A percentile compares a stretch with the other conserved stretches of the same genome.
These are phyloP conservation scores for Pomacea maculata DNA, from an alignment of 1,140 invertebrate species.

Conservation along the genomic window DNA sequence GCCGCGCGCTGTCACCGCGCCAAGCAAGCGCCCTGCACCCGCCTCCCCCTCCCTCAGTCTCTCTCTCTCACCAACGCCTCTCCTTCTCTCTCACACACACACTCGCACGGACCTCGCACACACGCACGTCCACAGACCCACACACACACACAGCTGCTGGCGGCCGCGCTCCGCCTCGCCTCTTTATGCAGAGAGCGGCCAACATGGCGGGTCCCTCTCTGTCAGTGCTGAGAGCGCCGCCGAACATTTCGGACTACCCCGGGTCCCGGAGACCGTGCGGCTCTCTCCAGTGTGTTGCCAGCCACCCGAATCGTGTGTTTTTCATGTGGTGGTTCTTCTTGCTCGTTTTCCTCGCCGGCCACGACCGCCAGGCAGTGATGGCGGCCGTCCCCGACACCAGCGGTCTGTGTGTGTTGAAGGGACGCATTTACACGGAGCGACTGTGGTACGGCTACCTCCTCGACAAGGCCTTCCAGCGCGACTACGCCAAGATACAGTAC, in stretches of 20 bases:
- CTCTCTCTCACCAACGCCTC: too few relatives aligned
- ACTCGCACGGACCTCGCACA: not conserved
- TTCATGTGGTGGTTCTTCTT: constrained; percentile 14
- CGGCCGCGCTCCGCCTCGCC: not conserved
- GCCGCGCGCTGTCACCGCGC: too few relatives aligned
- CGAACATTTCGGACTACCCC: not conserved
- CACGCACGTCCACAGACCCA: not conserved
- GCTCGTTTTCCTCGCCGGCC: not conserved
- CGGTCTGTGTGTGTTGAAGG: constrained; percentile 6
- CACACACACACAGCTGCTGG: not conserved
- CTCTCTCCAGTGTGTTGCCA: not conserved
- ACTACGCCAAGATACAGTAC: constrained; percentile 55
- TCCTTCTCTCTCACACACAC: not conserved
- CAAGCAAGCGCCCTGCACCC: too few relatives aligned
- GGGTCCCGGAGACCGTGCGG: not conserved
- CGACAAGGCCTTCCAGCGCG: constrained; percentile 53
- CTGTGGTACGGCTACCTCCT: constrained; percentile 58
- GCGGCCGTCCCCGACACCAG: too few relatives aligned
- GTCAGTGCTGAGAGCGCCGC: not conserved
- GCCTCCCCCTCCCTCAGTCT: too few relatives aligned
- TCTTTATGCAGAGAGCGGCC: constrained; percentile 12
- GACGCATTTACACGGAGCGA: constrained; percentile 11
- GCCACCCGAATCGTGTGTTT: not conserved
- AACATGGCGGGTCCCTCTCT: constrained; percentile 13
- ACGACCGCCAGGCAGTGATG: not conserved